phyloP scores from a whole-genome alignment of 2,888 invertebrate species.

The Thymelicus sylvestris region DNA sequence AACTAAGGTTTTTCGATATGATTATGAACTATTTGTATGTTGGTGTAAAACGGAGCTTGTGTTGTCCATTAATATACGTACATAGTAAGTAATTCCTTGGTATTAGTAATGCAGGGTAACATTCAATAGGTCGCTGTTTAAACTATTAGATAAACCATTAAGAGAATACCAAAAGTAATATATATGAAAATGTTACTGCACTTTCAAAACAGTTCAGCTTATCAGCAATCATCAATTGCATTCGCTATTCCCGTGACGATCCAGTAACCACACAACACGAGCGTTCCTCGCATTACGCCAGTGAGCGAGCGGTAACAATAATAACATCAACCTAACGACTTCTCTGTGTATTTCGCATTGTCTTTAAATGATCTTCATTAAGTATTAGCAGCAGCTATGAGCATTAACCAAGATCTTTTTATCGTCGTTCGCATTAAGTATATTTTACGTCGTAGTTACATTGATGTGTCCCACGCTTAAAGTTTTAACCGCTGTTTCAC shows the following conservation, averaged over 20 bases:
- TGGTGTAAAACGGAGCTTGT: too few species aligned
- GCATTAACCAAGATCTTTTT: constrained; percentile 21
- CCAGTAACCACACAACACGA: background rate
- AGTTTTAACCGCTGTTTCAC: background rate
- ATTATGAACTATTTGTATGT: too few species aligned
- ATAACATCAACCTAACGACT: constrained; percentile 31
- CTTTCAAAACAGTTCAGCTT: background rate
- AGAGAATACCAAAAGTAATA: background rate
- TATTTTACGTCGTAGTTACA: constrained; percentile 2
- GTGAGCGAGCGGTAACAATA: constrained; percentile 29
- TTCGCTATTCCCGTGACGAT: constrained; percentile 10
- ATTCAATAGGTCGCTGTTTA: background rate
- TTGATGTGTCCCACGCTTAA: constrained; percentile 1
- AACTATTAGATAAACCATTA: background rate
- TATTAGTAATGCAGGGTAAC: background rate
- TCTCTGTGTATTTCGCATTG: constrained; percentile 28
- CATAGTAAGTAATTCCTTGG: too few species aligned
- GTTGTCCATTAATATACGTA: too few species aligned
- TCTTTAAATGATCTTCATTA: constrained; percentile 36
- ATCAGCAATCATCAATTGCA: background rate
- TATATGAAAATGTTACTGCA: background rate
- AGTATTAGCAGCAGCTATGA: constrained; percentile 31
- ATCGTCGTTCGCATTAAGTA: constrained; percentile 10
- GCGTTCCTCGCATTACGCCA: constrained; percentile 12
- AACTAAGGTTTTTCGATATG: too few species aligned